phyloP scores from a whole-genome alignment of 1,140 invertebrate genomes.

The Drosophila ficusphila region DNA sequence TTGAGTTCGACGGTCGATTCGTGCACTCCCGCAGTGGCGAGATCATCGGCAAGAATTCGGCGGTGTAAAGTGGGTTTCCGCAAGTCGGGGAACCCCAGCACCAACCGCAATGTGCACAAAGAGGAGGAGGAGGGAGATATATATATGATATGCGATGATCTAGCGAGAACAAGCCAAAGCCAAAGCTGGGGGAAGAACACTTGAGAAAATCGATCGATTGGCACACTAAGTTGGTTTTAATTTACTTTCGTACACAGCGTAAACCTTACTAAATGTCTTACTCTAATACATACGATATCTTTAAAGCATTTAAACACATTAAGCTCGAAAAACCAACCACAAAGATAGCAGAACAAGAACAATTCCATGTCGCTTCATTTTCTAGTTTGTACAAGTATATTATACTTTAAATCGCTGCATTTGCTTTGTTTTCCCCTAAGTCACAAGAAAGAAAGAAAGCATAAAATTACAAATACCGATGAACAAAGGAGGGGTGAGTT shows the following conservation, averaged over 20 bases:
- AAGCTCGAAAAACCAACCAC: constrained; percentile 22
- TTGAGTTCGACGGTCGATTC: constrained; percentile 91
- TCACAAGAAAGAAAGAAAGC: constrained; percentile 1
- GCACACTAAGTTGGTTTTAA: constrained; percentile 49
- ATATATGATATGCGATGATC: constrained; percentile 6
- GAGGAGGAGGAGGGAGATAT: neutral
- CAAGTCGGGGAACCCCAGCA: neutral
- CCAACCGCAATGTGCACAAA: constrained; percentile 16
- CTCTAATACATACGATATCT: constrained; percentile 43
- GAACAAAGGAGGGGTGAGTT: constrained; percentile 2
- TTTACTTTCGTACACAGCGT: constrained; percentile 43
- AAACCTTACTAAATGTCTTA: constrained; percentile 62
- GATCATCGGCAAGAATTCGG: constrained; percentile 93
- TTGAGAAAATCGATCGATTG: constrained; percentile 47
- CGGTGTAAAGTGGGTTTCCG: constrained; percentile 87
- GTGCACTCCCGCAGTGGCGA: constrained; percentile 91
- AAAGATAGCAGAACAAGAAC: constrained; percentile 5
- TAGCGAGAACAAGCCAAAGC: constrained; percentile 46
- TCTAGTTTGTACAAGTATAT: constrained; percentile 9
- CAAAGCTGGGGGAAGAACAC: constrained; percentile 56
- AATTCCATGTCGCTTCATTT: constrained; percentile 29
- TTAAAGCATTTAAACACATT: constrained; percentile 35
- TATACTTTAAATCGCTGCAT: constrained; percentile 30
- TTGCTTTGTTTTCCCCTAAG: constrained; percentile 39
- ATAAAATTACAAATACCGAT: constrained; percentile 9